These are phyloP conservation scores for Drosophila willistoni DNA, from an alignment of 1,140 invertebrate genomes.

Conservation along the genomic window DNA sequence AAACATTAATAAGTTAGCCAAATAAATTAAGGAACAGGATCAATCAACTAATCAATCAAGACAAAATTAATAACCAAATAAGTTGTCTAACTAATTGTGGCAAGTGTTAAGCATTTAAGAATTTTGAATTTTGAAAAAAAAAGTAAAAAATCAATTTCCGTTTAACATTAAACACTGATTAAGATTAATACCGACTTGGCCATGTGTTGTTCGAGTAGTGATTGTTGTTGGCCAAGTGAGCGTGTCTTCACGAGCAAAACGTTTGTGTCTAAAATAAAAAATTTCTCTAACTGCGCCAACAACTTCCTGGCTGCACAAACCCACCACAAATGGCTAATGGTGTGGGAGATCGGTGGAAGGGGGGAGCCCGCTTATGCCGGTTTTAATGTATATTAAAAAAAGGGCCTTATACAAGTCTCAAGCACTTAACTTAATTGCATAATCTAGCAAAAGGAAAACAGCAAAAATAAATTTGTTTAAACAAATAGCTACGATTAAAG, in stretches of 20 bases:
- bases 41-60: slow-evolving; percentile 6
- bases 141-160: slow-evolving; percentile 66
- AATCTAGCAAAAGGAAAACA: slow-evolving; percentile 32
- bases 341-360: not conserved
- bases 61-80: slow-evolving; percentile 1
- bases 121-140: slow-evolving; percentile 11
- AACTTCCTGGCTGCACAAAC: slow-evolving; percentile 50
- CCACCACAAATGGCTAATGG: not conserved
- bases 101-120: slow-evolving; percentile 61
- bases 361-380: not conserved
- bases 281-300: slow-evolving; percentile 39
- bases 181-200: slow-evolving; percentile 49
- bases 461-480: not conserved
- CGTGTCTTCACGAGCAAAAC: slow-evolving; percentile 49
- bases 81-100: slow-evolving; percentile 44
- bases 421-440: slow-evolving; percentile 44
- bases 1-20: slow-evolving; percentile 12
- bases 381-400: slow-evolving; percentile 7
- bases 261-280: slow-evolving; percentile 25
- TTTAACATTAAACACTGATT: slow-evolving; percentile 49
- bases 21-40: slow-evolving; percentile 12
- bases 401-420: slow-evolving; percentile 48
- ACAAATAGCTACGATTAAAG: not conserved
- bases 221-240: slow-evolving; percentile 59
- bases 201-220: not conserved